Conservation (phyloP, 2,797 vertebrate genomes). For the Neopelma chrysocephalum region DNA sequence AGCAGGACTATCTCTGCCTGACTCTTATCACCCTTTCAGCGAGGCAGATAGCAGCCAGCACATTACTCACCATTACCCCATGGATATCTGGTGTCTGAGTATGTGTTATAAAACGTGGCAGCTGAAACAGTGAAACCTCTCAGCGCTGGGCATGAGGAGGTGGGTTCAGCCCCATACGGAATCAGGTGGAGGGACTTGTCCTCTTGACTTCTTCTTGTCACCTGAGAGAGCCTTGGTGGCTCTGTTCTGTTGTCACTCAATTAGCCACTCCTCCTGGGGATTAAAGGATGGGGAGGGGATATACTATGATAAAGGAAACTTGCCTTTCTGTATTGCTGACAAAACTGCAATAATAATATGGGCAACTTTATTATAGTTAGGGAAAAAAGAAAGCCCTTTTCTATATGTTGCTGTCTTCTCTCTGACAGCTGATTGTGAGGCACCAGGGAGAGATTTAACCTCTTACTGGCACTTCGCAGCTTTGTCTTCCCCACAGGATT, state of each 20-base stretch:
- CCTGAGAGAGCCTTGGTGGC: neutral
- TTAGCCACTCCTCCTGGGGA: neutral
- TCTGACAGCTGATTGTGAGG: neutral
- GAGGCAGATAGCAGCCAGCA: constrained; percentile 24
- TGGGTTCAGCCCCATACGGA: neutral
- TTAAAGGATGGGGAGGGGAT: neutral
- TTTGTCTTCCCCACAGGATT: neutral
- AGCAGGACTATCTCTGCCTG: constrained; percentile 16
- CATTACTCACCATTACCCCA: neutral
- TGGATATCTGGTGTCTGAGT: constrained; percentile 36
- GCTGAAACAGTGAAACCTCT: neutral
- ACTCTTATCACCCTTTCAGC: constrained; percentile 65
- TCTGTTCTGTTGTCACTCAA: constrained; percentile 40
- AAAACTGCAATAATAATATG: neutral
- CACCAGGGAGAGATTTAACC: neutral
- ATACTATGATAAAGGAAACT: neutral
- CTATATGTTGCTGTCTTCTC: neutral
- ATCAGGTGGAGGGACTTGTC: neutral
- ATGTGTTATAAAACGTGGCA: neutral
- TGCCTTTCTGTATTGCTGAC: neutral
- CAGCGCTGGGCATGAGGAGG: neutral
- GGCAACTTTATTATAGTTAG: neutral
- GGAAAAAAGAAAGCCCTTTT: neutral
- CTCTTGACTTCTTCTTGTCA: neutral
- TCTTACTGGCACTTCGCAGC: neutral